Conservation (phyloP, 2,888 invertebrate genomes). For the Tachystola acroxantha region DNA sequence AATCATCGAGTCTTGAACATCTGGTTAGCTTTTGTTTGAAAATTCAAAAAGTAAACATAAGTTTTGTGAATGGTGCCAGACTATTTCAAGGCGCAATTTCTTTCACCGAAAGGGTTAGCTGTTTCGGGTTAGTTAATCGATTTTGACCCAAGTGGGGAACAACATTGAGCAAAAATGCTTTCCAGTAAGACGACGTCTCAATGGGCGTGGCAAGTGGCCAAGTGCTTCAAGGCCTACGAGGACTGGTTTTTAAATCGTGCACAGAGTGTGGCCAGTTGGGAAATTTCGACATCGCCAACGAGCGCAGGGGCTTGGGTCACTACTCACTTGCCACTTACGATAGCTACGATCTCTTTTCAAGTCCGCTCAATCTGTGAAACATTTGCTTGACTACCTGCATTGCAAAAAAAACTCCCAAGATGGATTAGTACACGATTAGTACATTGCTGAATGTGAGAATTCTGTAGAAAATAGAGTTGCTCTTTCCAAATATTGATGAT, state of each 20-base stretch:
- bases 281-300: slow-evolving; percentile 56
- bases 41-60: slow-evolving; percentile 16
- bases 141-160: slow-evolving; percentile 5
- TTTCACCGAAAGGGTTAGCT: not conserved
- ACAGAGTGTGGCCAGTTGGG: slow-evolving; percentile 51
- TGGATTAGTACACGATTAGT: no score
- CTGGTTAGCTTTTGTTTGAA: slow-evolving; percentile 43
- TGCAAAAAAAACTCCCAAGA: slow-evolving; percentile 15
- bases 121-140: not conserved
- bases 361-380: slow-evolving; percentile 33
- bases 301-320: slow-evolving; percentile 34
- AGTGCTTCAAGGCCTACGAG: slow-evolving; percentile 58
- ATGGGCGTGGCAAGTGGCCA: slow-evolving; percentile 68
- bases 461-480: no score
- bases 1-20: slow-evolving; percentile 46
- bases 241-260: slow-evolving; percentile 63
- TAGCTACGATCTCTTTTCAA: no score
- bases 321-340: slow-evolving; percentile 25
- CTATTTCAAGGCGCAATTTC: not conserved
- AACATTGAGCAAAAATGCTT: slow-evolving; percentile 27
- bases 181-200: slow-evolving; percentile 42
- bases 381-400: slow-evolving; percentile 23
- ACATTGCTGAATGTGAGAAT: no score
- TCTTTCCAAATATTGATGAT: no score
- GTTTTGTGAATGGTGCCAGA: slow-evolving; percentile 7